These are phyloP conservation scores for Gonatopus flavifemur DNA, from an alignment of 1,140 invertebrate species.

Conservation along the genomic window DNA sequence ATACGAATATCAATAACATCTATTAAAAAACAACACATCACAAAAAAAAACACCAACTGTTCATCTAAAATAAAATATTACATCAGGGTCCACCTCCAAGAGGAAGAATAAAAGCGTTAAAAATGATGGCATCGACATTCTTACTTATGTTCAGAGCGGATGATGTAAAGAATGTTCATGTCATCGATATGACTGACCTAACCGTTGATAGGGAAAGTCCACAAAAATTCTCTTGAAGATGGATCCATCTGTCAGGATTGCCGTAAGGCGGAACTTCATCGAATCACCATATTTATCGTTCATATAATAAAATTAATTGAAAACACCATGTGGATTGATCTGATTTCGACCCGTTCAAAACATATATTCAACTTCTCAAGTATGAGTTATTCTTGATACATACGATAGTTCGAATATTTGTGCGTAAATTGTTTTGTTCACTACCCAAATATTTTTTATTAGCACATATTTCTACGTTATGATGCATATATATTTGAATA, in stretches of 20 bases:
- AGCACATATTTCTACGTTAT: too few relatives aligned
- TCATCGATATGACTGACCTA: too few relatives aligned
- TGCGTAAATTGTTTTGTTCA: too few relatives aligned
- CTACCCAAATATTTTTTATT: too few relatives aligned
- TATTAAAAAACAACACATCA: constrained; percentile 21
- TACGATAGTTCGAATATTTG: too few relatives aligned
- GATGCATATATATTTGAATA: too few relatives aligned
- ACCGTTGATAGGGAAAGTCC: neutral
- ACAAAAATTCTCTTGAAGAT: constrained; percentile 2
- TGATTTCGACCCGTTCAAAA: constrained; percentile 12
- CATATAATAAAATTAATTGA: constrained; percentile 31
- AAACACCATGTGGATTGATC: constrained; percentile 13
- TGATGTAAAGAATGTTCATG: too few relatives aligned
- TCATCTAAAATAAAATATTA: constrained; percentile 21
- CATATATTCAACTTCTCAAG: too few relatives aligned
- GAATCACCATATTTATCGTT: constrained; percentile 25
- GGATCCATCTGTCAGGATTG: constrained; percentile 1
- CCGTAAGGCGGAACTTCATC: constrained; percentile 22
- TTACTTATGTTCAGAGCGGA: too few relatives aligned
- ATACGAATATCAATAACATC: constrained; percentile 3
- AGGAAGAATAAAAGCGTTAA: too few relatives aligned
- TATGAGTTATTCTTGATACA: too few relatives aligned
- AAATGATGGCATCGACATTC: too few relatives aligned
- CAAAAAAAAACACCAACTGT: constrained; percentile 19
- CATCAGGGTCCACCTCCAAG: constrained; percentile 9